phyloP scores from a whole-genome alignment of 2,797 vertebrate genomes.

The Sebastolobus altivelis region DNA sequence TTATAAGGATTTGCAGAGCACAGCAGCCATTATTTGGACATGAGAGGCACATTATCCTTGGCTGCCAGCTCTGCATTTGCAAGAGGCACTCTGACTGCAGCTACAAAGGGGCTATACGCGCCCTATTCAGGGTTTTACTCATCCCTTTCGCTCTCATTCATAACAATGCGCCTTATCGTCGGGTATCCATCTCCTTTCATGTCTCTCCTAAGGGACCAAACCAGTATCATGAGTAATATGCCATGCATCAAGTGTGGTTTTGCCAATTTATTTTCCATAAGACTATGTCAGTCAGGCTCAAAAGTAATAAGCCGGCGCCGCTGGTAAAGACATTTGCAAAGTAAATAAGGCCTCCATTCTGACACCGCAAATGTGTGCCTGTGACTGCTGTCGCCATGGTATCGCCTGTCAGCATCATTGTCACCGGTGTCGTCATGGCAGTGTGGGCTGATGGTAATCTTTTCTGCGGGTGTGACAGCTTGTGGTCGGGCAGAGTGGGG shows the following conservation, averaged over 20 bases:
- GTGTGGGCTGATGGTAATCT: conserved; percentile 61
- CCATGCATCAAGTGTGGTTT: conserved; percentile 61
- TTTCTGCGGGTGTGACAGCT: conserved; percentile 58
- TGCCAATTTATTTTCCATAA: conserved; percentile 68
- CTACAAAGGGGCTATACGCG: conserved; percentile 52
- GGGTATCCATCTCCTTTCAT: conserved; percentile 65
- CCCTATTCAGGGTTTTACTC: conserved; percentile 46
- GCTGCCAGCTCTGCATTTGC: conserved; percentile 58
- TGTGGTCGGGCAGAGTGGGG: conserved; percentile 39
- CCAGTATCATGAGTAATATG: conserved; percentile 52
- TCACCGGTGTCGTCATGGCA: conserved; percentile 60
- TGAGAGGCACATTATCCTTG: conserved; percentile 62
- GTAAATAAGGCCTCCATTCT: conserved; percentile 67
- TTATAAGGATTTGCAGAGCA: conserved; percentile 55
- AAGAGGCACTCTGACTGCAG: conserved; percentile 53
- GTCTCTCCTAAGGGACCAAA: conserved; percentile 55
- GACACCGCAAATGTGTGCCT: conserved; percentile 53
- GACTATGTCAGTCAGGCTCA: conserved; percentile 60
- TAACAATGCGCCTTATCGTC: conserved; percentile 66
- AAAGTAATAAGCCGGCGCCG: conserved; percentile 54
- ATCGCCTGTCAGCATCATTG: conserved; percentile 56
- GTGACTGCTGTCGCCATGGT: conserved; percentile 56
- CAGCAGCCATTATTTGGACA: conserved; percentile 66
- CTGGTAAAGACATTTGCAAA: conserved; percentile 73
- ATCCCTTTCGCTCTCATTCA: conserved; percentile 51